Evolutionary conservation across 2,797 vertebrate species (phyloP).

Genomic region (Hydrolagus colliei): DNA sequence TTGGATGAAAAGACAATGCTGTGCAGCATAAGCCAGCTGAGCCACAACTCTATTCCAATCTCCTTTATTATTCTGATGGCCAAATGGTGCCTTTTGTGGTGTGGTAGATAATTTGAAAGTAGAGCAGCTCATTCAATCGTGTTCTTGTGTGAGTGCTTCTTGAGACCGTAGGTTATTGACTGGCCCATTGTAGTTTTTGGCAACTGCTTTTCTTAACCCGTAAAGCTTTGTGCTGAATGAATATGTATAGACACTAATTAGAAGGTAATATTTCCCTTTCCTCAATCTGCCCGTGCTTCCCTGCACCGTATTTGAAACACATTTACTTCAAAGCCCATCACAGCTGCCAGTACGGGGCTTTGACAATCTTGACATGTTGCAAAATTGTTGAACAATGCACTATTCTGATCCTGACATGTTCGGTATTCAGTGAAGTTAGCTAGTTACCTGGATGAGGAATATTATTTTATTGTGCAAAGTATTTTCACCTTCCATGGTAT

Average conservation of each 20-base stretch:
- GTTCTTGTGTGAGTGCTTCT: not conserved
- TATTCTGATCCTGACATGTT: not conserved
- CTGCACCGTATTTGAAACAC: conserved; percentile 38
- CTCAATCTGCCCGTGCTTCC: conserved; percentile 41
- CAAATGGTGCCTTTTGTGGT: not conserved
- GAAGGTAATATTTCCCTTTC: conserved; percentile 33
- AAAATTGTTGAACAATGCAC: not conserved
- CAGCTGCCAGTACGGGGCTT: not conserved
- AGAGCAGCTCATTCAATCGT: not conserved
- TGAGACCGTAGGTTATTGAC: not conserved
- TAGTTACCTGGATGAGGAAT: not conserved
- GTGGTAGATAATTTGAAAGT: too few relatives aligned
- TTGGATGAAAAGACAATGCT: not conserved
- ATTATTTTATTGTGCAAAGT: not conserved
- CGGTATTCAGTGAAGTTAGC: not conserved
- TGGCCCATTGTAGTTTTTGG: not conserved
- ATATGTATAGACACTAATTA: conserved; percentile 31
- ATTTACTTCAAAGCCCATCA: conserved; percentile 46
- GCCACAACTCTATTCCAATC: too few relatives aligned
- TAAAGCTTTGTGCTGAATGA: not conserved
- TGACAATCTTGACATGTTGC: not conserved
- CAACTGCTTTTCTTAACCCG: not conserved
- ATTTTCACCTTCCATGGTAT: not conserved
- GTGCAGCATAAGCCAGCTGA: too few relatives aligned
- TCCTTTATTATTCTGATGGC: too few relatives aligned